Conservation (phyloP, 2,888 invertebrate species). For the Tanypteryx hageni region DNA sequence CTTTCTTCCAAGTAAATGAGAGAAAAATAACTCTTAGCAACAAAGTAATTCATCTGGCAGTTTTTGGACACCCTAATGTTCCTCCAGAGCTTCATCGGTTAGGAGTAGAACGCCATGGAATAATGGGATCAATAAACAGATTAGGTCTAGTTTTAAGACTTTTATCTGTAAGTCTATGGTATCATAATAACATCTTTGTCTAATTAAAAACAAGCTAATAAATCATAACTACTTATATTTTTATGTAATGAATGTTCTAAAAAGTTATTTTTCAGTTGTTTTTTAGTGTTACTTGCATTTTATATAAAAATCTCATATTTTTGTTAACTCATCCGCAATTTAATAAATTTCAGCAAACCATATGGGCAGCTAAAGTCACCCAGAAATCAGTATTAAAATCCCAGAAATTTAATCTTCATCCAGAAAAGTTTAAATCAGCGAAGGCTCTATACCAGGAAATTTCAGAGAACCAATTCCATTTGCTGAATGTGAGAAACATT, state of each 20-base stretch:
- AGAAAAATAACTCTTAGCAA: conserved; percentile 75
- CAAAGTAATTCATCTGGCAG: conserved; percentile 79
- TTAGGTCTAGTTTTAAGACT: background rate
- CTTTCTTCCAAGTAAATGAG: conserved; percentile 75
- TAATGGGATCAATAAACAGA: conserved; percentile 69
- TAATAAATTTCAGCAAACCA: conserved; percentile 71
- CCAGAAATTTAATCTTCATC: conserved; percentile 73
- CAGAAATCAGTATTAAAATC: conserved; percentile 72
- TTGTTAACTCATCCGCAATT: too few species aligned
- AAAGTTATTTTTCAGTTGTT: too few species aligned
- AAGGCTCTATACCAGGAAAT: conserved; percentile 74
- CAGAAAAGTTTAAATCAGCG: conserved; percentile 70
- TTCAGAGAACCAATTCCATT: conserved; percentile 67
- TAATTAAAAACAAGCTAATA: too few species aligned
- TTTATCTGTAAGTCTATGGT: conserved; percentile 21
- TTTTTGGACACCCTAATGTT: conserved; percentile 81
- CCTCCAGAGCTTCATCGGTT: conserved; percentile 77
- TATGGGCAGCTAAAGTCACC: conserved; percentile 72
- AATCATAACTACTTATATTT: too few species aligned
- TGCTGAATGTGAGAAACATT: conserved; percentile 15
- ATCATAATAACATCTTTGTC: too few species aligned
- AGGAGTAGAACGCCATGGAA: conserved; percentile 76
- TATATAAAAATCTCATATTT: too few species aligned
- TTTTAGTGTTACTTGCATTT: too few species aligned
- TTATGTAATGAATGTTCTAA: too few species aligned